Conservation (phyloP, 2,113 vertebrate species). For the Epinephelus lanceolatus region DNA sequence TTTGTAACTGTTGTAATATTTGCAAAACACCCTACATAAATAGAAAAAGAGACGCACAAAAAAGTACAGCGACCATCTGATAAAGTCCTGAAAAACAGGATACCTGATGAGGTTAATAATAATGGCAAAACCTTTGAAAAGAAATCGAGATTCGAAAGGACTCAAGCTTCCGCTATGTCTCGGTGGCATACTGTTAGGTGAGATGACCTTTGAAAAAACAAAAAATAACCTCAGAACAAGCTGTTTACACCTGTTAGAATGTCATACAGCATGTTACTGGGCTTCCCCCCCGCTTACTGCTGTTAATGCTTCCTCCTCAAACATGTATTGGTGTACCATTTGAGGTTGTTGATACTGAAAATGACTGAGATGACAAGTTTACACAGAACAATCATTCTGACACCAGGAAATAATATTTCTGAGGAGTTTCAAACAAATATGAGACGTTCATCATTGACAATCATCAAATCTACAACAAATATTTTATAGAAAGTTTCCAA, state of each 20-base stretch:
- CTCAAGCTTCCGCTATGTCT: constrained; percentile 51
- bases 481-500: neutral
- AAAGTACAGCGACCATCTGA: neutral
- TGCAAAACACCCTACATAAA: neutral
- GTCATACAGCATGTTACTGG: constrained; percentile 68
- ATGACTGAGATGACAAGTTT: constrained; percentile 32
- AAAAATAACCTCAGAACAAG: constrained; percentile 67
- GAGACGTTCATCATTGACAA: neutral
- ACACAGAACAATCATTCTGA: constrained; percentile 36
- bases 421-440: neutral
- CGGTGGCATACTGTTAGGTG: constrained; percentile 45
- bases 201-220: constrained; percentile 72
- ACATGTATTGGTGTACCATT: constrained; percentile 40
- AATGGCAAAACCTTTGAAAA: constrained; percentile 25
- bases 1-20: neutral
- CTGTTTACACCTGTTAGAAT: constrained; percentile 74
- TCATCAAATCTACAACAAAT: neutral
- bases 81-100: constrained; percentile 7
- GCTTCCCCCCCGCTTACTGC: constrained; percentile 69
- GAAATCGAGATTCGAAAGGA: constrained; percentile 33
- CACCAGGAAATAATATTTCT: constrained; percentile 44
- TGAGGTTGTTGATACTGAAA: constrained; percentile 56
- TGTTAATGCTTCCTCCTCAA: constrained; percentile 60
- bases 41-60: neutral
- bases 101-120: constrained; percentile 53